Base-by-base conservation (phyloP, 2,113 vertebrate species). In the Panthera uncia region DNA sequence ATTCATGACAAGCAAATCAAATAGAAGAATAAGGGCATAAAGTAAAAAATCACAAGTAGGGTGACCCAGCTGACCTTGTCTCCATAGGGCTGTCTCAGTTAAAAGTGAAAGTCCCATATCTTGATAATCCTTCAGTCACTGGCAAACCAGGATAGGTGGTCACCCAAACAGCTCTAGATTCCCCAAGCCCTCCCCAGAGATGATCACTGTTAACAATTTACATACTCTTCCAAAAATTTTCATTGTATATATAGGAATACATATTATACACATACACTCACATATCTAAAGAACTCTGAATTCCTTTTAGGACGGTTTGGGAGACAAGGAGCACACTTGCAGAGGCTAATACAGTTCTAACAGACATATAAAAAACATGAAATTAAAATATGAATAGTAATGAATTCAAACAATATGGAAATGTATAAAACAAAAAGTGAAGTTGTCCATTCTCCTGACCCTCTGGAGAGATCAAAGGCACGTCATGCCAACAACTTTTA, bases 1-100 rank as follows among this genome's bases (percentile, higher is more conserved):
- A 45, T 66, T 88, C 45, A 33, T 33, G 16, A 65, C 15, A 97
- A 89, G 31, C 78, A 94, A 93, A 55, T 80, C 29, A 93, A 92
- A 91, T 1, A 76, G n/a, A 95, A 36, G 63, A 63, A 2, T 13
- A 82, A 92, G 52, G 57, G 27, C 29, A 71, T 5, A 87, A 57
- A 38, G 41, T 73, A 63, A 83, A 83, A 69, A 69, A 19, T 71
- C 41, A 38, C 50, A 82, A 68, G 33, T n/a, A 76, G 33, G 27
- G 19, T 63, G 41, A 63, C 31, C 15, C 73, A 78, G n/a, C 27
- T 90, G 79, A 84, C 36, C 36, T 31, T 78, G 50, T 89, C 45
- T 84, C 79, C 50, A 15, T 41, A 52, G 41, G n/a, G 16, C 83
- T 76, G 27, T 38, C 29, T 48, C 61, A 74, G 33, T 69, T 83